These are phyloP conservation scores for Melanotaenia pygmaea DNA, from an alignment of 2,797 vertebrate species.

Conservation along the genomic window DNA sequence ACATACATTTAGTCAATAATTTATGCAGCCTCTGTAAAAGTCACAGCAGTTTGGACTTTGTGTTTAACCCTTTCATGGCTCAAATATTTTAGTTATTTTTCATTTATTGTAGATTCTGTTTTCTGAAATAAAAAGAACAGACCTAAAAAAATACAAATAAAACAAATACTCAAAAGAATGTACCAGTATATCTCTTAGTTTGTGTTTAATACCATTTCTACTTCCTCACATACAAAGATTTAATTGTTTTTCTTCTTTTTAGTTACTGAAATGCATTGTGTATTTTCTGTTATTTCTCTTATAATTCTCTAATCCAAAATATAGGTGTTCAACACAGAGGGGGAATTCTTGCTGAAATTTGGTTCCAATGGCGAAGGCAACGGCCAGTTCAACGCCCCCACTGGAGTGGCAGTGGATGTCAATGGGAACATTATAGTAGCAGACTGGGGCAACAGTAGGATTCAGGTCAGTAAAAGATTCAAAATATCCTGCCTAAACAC, in stretches of 20 bases:
- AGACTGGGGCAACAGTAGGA: conserved; percentile 98
- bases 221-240: not conserved
- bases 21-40: not conserved
- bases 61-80: not conserved
- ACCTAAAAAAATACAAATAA: not conserved
- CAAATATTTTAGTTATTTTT: not conserved
- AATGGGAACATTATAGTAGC: conserved; percentile 99
- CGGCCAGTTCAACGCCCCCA: conserved; percentile 98
- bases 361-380: conserved; percentile 98
- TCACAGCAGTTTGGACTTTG: not conserved
- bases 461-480: conserved; percentile 86
- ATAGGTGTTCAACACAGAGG: conserved; percentile 97
- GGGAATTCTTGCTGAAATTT: conserved; percentile 96
- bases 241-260: not conserved
- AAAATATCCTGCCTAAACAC: not conserved
- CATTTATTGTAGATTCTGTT: too few relatives aligned
- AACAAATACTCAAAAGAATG: not conserved
- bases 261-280: not conserved
- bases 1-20: not conserved
- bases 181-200: not conserved
- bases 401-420: conserved; percentile 95
- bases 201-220: not conserved
- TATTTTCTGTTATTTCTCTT: not conserved
- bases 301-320: conserved; percentile 13
- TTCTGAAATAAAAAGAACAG: not conserved